Conservation (phyloP, 2,888 invertebrate genomes). For the Julus scandinavius region DNA sequence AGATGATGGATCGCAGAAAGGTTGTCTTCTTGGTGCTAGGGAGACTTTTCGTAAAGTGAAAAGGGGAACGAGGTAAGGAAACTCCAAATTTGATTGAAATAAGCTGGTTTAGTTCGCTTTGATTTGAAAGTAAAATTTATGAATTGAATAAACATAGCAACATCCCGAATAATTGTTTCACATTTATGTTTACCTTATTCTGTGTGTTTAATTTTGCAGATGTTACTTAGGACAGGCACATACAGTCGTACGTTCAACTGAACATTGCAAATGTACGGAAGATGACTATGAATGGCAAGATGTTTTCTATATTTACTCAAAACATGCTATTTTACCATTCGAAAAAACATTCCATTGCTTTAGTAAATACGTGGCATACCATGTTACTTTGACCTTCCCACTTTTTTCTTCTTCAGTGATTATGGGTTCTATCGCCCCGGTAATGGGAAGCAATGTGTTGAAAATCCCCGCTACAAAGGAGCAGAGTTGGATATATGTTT, state of each 20-base stretch:
- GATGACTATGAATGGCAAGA: slow-evolving; percentile 55
- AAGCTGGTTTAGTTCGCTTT: not conserved
- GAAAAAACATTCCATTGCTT: no score
- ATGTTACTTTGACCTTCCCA: no score
- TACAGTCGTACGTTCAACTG: not conserved
- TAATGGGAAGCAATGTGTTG: slow-evolving; percentile 50
- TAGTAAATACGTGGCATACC: no score
- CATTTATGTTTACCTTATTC: not conserved
- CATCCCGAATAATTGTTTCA: no score
- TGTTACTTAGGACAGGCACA: slow-evolving; percentile 55
- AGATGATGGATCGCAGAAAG: slow-evolving; percentile 39
- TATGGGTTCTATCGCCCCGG: slow-evolving; percentile 54
- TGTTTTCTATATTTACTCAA: not conserved
- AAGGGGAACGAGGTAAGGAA: slow-evolving; percentile 48
- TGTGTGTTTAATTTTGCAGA: slow-evolving; percentile 23
- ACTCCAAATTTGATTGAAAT: not conserved
- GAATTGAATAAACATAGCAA: no score
- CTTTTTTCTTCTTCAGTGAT: slow-evolving; percentile 52
- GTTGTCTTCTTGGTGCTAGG: slow-evolving; percentile 52
- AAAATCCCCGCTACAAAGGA: slow-evolving; percentile 57
- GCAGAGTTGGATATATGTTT: slow-evolving; percentile 56
- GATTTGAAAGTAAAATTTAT: no score
- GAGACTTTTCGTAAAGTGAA: slow-evolving; percentile 56
- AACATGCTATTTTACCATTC: no score
- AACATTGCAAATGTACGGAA: slow-evolving; percentile 53